Evolutionary conservation across 2,888 invertebrate species (phyloP), one percentile per base, ranked within the genome.

Genomic region (Abrostola tripartita): DNA sequence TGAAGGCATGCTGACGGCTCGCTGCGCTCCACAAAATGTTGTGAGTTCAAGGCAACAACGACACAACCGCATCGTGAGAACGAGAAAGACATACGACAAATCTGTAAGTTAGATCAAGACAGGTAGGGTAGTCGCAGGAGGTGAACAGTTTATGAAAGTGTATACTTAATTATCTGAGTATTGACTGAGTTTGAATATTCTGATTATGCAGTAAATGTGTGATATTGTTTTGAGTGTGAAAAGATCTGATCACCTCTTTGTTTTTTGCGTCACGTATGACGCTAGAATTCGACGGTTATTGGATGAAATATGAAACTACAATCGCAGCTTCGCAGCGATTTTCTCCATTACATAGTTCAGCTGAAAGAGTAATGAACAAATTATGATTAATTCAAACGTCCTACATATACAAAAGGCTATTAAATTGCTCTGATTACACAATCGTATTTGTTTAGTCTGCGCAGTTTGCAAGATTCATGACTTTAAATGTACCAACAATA

Each of bases 121-220:
- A 37, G 35, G 5, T 24, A n/a, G 11, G 40, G 37, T 36, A 60
- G 68, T 64, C 73, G 58, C 56, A 75, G 73, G 71, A 72, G 72
- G 74, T 73, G 75, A 79, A 73, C 75, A 77, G 75, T 77, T 71
- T 70, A 74, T 69, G 81, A 80, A 79, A 79, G 81, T 79, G 74
- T 77, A n/a, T n/a, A 77, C 71, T 68, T 76, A 71, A 80, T 79
- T 65, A 69, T 65, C 54, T 37, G 49, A 71, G 68, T 78, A 63
- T 65, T 60, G 63, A 68, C 59, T 63, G 68, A 56, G 35, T 73
- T 7, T 66, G 49, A 61, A 64, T 74, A 71, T 71, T 76, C 65
- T 41, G 63, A 67, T 75, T 69, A 75, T 62, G 59, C 49, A 24
- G 35, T 35, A 50, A 44, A 47, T 47, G 55, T 61, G 52, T 51